phyloP scores from a whole-genome alignment of 30 jellyfish, hydroid and myxozoan genomes.

The Chrysaora quinquecirrha region DNA sequence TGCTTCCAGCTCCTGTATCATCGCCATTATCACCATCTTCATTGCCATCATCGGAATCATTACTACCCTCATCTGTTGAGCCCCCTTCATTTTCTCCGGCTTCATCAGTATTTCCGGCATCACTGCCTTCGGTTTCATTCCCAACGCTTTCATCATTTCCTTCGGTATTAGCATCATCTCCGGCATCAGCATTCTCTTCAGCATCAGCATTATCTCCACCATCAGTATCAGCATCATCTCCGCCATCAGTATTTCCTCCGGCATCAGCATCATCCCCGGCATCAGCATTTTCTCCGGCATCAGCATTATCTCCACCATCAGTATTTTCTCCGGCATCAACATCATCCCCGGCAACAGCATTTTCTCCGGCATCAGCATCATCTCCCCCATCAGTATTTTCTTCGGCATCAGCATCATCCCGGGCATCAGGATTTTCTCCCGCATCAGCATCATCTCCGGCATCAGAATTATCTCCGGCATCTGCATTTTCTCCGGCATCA shows the following conservation, averaged over 20 bases:
- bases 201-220: background rate
- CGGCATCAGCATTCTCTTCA: background rate
- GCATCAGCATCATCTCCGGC: too few species aligned
- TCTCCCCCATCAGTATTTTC: too few species aligned
- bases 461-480: too few species aligned
- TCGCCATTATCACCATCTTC: constrained; percentile 38
- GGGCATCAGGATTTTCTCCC: too few species aligned
- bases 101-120: background rate
- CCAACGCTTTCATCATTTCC: background rate
- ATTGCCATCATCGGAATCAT: constrained; percentile 27
- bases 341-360: background rate
- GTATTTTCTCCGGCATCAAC: too few species aligned
- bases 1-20: background rate
- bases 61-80: too few species aligned
- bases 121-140: background rate
- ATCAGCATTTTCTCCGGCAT: too few species aligned
- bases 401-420: too few species aligned
- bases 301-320: too few species aligned
- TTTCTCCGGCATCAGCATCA: too few species aligned
- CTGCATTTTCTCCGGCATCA: too few species aligned
- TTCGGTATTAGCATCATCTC: background rate
- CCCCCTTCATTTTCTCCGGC: background rate
- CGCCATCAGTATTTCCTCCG: constrained; percentile 14
- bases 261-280: constrained; percentile 15
- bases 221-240: too few species aligned